Evolutionary conservation across 2,113 vertebrate genomes (phyloP), one percentile per base, ranked within the genome.

Genomic region (Calonectris borealis): DNA sequence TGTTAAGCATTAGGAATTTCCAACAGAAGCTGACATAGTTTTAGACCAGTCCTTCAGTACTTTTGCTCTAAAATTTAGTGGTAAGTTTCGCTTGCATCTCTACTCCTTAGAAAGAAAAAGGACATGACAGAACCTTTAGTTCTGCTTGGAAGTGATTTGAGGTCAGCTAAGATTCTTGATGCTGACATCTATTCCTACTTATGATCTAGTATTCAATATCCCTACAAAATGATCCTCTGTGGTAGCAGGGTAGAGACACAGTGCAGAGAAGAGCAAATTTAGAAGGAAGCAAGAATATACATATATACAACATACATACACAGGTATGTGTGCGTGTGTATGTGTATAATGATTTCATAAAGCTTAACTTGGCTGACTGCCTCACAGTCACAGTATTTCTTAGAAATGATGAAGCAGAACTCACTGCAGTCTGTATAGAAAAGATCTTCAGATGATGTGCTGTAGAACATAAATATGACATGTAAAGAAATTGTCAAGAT

Each of bases 371-470:
- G 71, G 64, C 80, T 94, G 73, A 72, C 65, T 90, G 64, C 89
- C 27, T 83, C 79, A 65, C 73, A 85, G 75, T 86, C 93, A 94
- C 42, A 52, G 88, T 94, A 92, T 95, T 96, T 89, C 86, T 95
- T 94, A 86, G 93, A 94, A 96, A 78, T 11, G 2, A 96, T 91
- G 92, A 96, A 90, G 78, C 71, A 92, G 55, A 94, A 94, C 26
- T 72, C 25, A 86, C 77, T 83, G 38, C 22, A 84, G 40, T 65
- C 64, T 88, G 17, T 69, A 4, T 1, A 87, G 46, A 90, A 95
- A 36, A 94, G 62, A 88, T 85, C 73, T 94, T 48, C 60, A 94
- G 52, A 48, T 32, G 27, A 42, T 46, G 44, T 88, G 26, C 78
- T 69, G 25, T 57, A 55, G 15, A 93, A 49, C 49, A 51, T 88